These are phyloP conservation scores for Genyomyrus donnyi DNA, from an alignment of 2,113 vertebrate genomes.

Conservation along the genomic window DNA sequence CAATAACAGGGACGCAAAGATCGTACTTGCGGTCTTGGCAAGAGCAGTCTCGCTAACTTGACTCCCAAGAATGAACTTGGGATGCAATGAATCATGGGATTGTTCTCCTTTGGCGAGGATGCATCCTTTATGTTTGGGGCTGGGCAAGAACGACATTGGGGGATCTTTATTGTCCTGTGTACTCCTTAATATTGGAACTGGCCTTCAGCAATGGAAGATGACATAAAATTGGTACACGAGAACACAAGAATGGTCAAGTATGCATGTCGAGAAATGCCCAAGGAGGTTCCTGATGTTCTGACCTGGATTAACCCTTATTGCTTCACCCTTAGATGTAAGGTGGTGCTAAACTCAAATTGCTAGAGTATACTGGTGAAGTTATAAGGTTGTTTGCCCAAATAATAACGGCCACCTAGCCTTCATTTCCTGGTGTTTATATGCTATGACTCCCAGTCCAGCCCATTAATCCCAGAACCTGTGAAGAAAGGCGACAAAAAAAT, in stretches of 20 bases:
- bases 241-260: background rate
- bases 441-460: background rate
- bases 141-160: background rate
- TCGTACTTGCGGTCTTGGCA: background rate
- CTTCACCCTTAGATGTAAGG: background rate
- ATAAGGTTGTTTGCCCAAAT: background rate
- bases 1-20: background rate
- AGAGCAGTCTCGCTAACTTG: background rate
- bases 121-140: background rate
- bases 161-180: background rate
- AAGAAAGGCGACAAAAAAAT: slow-evolving; percentile 20
- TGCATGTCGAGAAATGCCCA: background rate
- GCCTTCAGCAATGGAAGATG: background rate
- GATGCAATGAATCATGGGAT: background rate
- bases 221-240: background rate
- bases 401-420: background rate
- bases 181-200: background rate
- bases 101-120: background rate
- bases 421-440: background rate
- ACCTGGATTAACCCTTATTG: background rate
- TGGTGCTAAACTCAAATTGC: background rate
- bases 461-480: background rate
- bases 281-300: background rate
- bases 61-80: background rate
- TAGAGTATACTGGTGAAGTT: background rate